These are phyloP conservation scores for Drosophila carrolli DNA, from an alignment of 1,140 invertebrate species.

Conservation along the genomic window DNA sequence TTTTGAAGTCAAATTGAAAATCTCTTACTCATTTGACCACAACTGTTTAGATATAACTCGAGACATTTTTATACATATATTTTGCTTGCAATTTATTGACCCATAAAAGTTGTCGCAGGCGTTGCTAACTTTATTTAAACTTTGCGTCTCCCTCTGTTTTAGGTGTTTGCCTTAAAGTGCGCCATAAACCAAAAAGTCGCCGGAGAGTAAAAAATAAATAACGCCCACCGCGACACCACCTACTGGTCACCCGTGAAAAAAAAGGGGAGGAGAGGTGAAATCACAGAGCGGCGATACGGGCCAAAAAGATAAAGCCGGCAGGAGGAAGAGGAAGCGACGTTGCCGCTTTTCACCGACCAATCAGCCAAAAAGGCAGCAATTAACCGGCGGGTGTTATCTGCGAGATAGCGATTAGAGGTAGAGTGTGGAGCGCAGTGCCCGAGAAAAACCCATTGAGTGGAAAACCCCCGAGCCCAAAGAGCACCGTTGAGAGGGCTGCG, in stretches of 20 bases:
- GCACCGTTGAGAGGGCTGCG: slow-evolving; percentile 16
- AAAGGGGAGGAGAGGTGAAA: slow-evolving; percentile 56
- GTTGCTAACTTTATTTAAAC: slow-evolving; percentile 80
- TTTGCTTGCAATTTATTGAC: slow-evolving; percentile 72
- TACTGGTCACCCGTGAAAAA: slow-evolving; percentile 22
- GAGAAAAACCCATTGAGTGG: slow-evolving; percentile 27
- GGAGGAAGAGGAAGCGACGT: slow-evolving; percentile 37
- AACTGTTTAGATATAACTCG: background rate
- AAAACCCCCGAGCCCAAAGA: slow-evolving; percentile 31
- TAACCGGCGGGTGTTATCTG: slow-evolving; percentile 50
- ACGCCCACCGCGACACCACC: slow-evolving; percentile 62
- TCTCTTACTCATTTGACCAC: background rate
- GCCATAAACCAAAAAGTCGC: slow-evolving; percentile 72
- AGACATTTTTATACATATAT: slow-evolving; percentile 23
- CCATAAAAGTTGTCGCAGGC: slow-evolving; percentile 80
- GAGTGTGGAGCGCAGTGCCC: background rate
- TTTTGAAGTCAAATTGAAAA: too few species aligned
- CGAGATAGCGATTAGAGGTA: slow-evolving; percentile 69
- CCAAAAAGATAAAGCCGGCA: slow-evolving; percentile 33
- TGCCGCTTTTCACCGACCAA: slow-evolving; percentile 67
- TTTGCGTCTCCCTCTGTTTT: slow-evolving; percentile 57
- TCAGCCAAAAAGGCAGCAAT: slow-evolving; percentile 39
- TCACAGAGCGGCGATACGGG: slow-evolving; percentile 50
- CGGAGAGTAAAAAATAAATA: slow-evolving; percentile 41
- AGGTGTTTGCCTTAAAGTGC: slow-evolving; percentile 79